Evolutionary conservation across 2,888 invertebrate species (phyloP), one percentile per base, ranked within the genome.

Genomic region (Fragum fragum): DNA sequence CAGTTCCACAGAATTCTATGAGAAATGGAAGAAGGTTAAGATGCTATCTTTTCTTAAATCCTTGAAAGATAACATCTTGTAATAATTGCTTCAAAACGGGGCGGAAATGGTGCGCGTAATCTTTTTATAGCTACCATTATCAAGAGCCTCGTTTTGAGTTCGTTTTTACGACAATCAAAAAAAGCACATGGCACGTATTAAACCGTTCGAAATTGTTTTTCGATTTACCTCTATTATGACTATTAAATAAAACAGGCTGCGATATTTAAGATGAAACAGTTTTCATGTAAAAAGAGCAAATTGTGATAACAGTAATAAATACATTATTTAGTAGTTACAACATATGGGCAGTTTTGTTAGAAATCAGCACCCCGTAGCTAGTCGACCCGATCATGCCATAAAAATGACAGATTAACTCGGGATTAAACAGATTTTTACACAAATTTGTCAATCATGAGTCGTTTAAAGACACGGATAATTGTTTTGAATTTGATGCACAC

Each of bases 51-150:
- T 47, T 47, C 47, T 9, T 9, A 47, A 47, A 14, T 47, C n/a
- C 47, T 47, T 47, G 14, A 26, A 29, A 74, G 83, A 83, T 83
- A 83, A 83, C 70, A 83, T 80, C 79, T 55, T 53, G 21, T 71
- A 26, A 39, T 83, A 74, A 80, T 80, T 72, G 69, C 69, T 63
- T 55, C 74, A 63, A 77, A 80, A 77, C 68, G 66, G 36, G 72
- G 63, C 73, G 68, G 28, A 74, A 83, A 84, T 81, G 72, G 71
- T 42, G 80, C 81, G 76, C 66, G 47, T 81, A 84, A 84, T 84
- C 26, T 70, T 68, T 83, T 84, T 81, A 84, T 84, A 66, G 66
- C 66, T 42, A 21, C 36, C 66, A 66, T 42, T 36, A 42, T 66
- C 36, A 23, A 5, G 23, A 66, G 23, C 66, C 66, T 42, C 66